These are phyloP conservation scores for Myiotriccus ornatus DNA, from an alignment of 2,797 vertebrate species.

Conservation along the genomic window DNA sequence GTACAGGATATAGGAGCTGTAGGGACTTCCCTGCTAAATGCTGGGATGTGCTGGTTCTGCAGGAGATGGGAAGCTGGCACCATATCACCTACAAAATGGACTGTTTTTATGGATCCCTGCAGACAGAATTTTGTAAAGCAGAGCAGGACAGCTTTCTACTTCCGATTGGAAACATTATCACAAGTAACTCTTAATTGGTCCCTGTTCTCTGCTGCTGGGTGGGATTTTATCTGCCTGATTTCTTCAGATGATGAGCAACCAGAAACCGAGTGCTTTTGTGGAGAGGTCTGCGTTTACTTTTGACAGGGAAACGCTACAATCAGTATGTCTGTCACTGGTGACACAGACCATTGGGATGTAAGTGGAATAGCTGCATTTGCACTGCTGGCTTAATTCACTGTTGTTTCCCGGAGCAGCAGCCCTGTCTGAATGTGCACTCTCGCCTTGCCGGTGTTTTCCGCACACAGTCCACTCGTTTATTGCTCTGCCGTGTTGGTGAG, in stretches of 20 bases:
- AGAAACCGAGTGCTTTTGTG: neutral
- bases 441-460: neutral
- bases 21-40: neutral
- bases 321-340: neutral
- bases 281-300: neutral
- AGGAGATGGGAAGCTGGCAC: neutral
- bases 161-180: neutral
- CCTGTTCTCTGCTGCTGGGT: neutral
- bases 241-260: neutral
- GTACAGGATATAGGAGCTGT: accelerated
- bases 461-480: neutral
- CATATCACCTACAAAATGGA: neutral
- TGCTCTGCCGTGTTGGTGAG: neutral
- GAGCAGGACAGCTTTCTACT: neutral
- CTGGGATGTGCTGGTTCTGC: neutral
- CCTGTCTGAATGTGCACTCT: constrained; percentile 64
- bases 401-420: constrained; percentile 63
- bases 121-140: neutral
- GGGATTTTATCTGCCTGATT: neutral
- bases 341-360: neutral
- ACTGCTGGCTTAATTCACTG: constrained; percentile 70
- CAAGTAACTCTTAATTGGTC: neutral
- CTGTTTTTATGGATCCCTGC: neutral
- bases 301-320: neutral
- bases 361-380: constrained; percentile 46